Evolutionary conservation across 37 sponge, comb jelly and placozoan species (phyloP).

Genomic region (Haliclona indistincta): DNA sequence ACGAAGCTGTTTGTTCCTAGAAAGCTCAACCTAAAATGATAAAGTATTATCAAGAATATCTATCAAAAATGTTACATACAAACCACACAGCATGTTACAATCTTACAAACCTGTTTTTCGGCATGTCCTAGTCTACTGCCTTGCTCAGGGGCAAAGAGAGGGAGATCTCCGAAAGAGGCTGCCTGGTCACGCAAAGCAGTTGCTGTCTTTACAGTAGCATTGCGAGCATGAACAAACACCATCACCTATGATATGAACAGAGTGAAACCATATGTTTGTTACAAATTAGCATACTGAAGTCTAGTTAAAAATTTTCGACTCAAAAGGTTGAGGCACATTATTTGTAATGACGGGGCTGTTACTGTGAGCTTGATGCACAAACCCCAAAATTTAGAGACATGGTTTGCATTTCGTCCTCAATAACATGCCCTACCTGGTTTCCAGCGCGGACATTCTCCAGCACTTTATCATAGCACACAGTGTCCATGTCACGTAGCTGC

Average conservation of each 20-base stretch:
- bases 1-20: constrained; percentile 82
- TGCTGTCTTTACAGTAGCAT: constrained; percentile 93
- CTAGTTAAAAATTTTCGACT: neutral
- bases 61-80: neutral
- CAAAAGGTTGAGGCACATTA: neutral
- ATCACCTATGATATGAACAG: constrained; percentile 70
- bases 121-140: constrained; percentile 61
- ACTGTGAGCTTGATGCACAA: too few species aligned
- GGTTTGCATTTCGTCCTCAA: too few species aligned
- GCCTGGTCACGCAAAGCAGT: constrained; percentile 82
- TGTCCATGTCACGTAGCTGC: constrained; percentile 87
- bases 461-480: constrained; percentile 95
- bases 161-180: constrained; percentile 34
- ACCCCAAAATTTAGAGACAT: too few species aligned
- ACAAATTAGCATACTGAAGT: neutral
- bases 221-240: constrained; percentile 98
- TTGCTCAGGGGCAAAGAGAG: constrained; percentile 68
- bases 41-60: neutral
- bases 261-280: neutral
- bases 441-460: constrained; percentile 71
- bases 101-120: constrained; percentile 67
- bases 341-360: too few species aligned
- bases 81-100: neutral
- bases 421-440: constrained; percentile 68
- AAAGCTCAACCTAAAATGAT: constrained; percentile 12